Base-by-base conservation (phyloP, 2,888 invertebrate genomes). In the Prosopocoilus inquinatus region DNA sequence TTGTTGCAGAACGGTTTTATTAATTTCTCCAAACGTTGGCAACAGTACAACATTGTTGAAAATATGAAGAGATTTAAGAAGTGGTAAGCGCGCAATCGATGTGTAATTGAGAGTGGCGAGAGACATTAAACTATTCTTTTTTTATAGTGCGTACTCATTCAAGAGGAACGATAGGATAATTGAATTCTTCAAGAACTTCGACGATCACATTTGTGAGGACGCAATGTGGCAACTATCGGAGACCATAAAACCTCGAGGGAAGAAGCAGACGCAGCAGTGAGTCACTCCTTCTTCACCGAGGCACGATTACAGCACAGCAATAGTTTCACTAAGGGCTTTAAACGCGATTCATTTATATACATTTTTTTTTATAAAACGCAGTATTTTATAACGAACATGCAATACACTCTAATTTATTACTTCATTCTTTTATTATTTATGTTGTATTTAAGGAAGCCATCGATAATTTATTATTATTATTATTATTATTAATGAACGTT, bases 191-290 rank as follows among this genome's bases (percentile, higher is more conserved):
- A 93, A 94, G 80, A 93, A 94, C 79, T 99, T 99, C 79, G 93
- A 95, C 74, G 92, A 96, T 77, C 92, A 90, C 75, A 84, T 97
- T 68, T 91, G 90, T 74, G 99, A 99, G 79, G 98, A 99, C 77
- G 91, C 94, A 55, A 92, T 98, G 88, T 99, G 98, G 98, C 94
- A 95, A 78, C 90, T 97, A 70, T 98, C 97, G 0, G 96, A 97
- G 80, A 88, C 87, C 64, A 96, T 99, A 68, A 97, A 97, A 81
- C 97, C 97, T 50, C 82, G 93, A 55, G 89, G 87, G 20, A 85
- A 85, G 1, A 84, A 84, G 61, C 80, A 84, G 68, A 39, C 43
- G 44, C 36, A 35, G 15, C 53, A 53, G 41, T 57, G 47, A 50
- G 15, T 43, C 12, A 11, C 13, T 32, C 12, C 20, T 28, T 28